Evolutionary conservation across 2,888 invertebrate genomes (phyloP), one percentile per base, ranked within the genome.

Genomic region (Tinea pellionella): DNA sequence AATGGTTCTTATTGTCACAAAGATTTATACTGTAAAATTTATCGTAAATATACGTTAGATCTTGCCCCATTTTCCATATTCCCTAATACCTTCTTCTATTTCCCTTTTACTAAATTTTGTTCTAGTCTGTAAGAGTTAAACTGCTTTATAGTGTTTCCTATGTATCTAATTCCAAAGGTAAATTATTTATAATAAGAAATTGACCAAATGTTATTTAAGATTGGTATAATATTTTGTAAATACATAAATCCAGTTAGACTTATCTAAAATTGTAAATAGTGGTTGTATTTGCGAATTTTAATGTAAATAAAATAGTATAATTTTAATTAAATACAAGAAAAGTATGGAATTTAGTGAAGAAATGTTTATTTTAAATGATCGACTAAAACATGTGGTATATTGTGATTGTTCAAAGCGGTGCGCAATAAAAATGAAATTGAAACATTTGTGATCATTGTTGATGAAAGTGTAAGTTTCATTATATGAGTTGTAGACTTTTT

Each of bases 401-500:
- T 83, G 79, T 78, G 75, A 78, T 80, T 77, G 78, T 80, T 80
- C 76, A 78, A 77, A 77, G 82, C 78, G 84, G 84, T 86, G 86
- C 83, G 80, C 74, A 78, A 77, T 29, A 80, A 71, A 72, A 77
- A 72, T 43, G 51, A 75, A 75, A 66, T 73, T 69, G 74, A 76
- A 81, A 80, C 77, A 74, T 80, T 80, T 85, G 87, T 87, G 87
- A 87, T 87, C 80, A 80, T 82, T 87, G 84, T 87, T 86, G 74
- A 80, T 75, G 77, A 82, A 86, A 82, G 84, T 85, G 78, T 83
- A 84, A 85, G 84, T 87, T 85, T 74, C 79, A 85, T 60, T 62
- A 86, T 80, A 87, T 84, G 85, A 85, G 81, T 83, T 83, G 86
- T 86, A 87, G 87, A 84, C 82, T 83, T 87, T 87, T 85, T 76